phyloP scores from a whole-genome alignment of 2,113 vertebrate genomes.

The Rhipidura dahli region DNA sequence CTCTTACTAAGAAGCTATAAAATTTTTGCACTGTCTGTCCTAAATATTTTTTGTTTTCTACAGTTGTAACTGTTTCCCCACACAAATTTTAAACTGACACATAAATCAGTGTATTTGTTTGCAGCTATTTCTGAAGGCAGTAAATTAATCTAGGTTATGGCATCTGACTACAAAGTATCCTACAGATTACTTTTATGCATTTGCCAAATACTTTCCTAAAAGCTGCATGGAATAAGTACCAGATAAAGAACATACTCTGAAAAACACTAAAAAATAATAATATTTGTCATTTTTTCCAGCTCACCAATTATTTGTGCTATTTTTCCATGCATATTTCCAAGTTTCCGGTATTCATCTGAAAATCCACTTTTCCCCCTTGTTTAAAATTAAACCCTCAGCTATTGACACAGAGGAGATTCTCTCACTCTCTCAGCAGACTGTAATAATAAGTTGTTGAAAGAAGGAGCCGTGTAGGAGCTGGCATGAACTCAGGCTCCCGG shows the following conservation, averaged over 20 bases:
- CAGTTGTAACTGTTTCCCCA: not conserved
- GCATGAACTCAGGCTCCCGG: not conserved
- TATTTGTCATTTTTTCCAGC: not conserved
- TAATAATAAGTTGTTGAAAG: not conserved
- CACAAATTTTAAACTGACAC: not conserved
- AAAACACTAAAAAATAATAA: not conserved
- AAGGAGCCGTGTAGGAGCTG: not conserved
- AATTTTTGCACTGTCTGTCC: not conserved
- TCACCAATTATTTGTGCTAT: not conserved
- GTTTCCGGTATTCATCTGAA: slow-evolving; percentile 13
- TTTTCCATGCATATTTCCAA: not conserved
- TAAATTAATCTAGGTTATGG: not conserved
- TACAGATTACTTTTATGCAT: not conserved
- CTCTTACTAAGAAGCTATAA: not conserved
- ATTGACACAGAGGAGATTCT: not conserved
- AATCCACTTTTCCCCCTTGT: not conserved
- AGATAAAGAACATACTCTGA: not conserved
- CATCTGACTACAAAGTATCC: not conserved
- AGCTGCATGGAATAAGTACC: not conserved
- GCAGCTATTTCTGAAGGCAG: not conserved
- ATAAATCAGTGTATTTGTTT: not conserved
- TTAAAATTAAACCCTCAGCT: not conserved
- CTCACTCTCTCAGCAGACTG: not conserved
- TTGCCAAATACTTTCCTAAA: slow-evolving; percentile 28
- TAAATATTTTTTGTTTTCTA: not conserved